Percentiles rank a stretch among this genome's conserved stretches.
These are phyloP conservation scores for Andrena dorsata DNA, from an alignment of 2,888 invertebrate genomes.

Conservation along the genomic window DNA sequence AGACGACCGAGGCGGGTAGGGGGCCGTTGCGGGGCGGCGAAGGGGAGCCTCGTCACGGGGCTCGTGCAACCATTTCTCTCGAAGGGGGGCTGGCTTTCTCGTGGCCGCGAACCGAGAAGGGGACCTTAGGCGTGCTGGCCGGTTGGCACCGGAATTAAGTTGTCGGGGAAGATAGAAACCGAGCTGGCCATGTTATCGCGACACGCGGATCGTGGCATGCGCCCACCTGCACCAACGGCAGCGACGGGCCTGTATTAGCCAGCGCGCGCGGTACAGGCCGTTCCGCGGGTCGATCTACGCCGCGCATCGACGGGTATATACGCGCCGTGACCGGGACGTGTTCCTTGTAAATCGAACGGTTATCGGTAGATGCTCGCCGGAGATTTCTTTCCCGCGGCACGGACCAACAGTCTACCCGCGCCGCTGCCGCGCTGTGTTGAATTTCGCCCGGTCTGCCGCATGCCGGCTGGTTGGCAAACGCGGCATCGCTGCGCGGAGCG, in stretches of 20 bases:
- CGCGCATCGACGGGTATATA: conserved; percentile 44
- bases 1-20: background rate
- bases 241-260: conserved; percentile 51
- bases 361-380: conserved; percentile 28
- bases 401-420: conserved; percentile 13
- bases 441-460: conserved; percentile 7
- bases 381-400: conserved; percentile 42
- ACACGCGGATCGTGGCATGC: conserved; percentile 77
- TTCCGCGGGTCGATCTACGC: conserved; percentile 35
- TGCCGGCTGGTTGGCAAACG: too few species aligned
- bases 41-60: conserved; percentile 11
- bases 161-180: conserved; percentile 77
- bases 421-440: background rate
- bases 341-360: conserved; percentile 53
- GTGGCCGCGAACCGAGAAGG: background rate
- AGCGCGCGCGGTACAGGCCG: conserved; percentile 15
- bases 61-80: conserved; percentile 23
- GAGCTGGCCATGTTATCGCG: conserved; percentile 77
- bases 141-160: conserved; percentile 76
- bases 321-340: conserved; percentile 24
- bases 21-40: background rate
- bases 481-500: too few species aligned
- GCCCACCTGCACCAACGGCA: conserved; percentile 72
- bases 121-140: conserved; percentile 34
- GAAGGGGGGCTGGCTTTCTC: conserved; percentile 33